Evolutionary conservation across 2,888 invertebrate species (phyloP).

Genomic region (Caenorhabditis japonica): DNA sequence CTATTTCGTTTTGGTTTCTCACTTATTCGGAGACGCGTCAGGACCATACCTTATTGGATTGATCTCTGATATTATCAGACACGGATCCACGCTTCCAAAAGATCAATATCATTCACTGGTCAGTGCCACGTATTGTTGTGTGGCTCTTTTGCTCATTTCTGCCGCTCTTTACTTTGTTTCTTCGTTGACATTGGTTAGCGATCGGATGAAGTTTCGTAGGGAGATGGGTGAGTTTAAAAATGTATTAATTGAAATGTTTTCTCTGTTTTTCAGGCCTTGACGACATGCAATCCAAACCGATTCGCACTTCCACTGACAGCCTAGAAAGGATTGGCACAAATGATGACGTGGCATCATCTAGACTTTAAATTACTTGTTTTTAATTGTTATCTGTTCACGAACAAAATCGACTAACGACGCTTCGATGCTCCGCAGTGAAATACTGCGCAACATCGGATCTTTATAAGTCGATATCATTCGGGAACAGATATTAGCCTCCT

Average conservation of each 20-base stretch:
- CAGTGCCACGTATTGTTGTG: conserved; percentile 55
- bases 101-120: conserved; percentile 61
- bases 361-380: conserved; percentile 18
- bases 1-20: conserved; percentile 94
- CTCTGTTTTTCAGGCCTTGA: conserved; percentile 44
- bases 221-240: conserved; percentile 54
- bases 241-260: no score
- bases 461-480: no score
- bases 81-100: conserved; percentile 49
- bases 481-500: no score
- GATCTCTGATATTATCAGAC: conserved; percentile 71
- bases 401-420: no score
- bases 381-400: no score
- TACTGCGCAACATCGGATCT: no score
- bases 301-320: conserved; percentile 53
- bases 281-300: conserved; percentile 47
- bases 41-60: conserved; percentile 94
- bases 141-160: conserved; percentile 51
- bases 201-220: conserved; percentile 53
- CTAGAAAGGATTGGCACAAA: conserved; percentile 39
- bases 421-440: no score
- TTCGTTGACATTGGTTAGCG: conserved; percentile 52
- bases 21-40: conserved; percentile 97
- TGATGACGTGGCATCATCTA: conserved; percentile 39
- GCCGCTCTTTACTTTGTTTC: conserved; percentile 59